Conservation (phyloP, 2,113 vertebrate genomes). For the Pampusana beccarii region DNA sequence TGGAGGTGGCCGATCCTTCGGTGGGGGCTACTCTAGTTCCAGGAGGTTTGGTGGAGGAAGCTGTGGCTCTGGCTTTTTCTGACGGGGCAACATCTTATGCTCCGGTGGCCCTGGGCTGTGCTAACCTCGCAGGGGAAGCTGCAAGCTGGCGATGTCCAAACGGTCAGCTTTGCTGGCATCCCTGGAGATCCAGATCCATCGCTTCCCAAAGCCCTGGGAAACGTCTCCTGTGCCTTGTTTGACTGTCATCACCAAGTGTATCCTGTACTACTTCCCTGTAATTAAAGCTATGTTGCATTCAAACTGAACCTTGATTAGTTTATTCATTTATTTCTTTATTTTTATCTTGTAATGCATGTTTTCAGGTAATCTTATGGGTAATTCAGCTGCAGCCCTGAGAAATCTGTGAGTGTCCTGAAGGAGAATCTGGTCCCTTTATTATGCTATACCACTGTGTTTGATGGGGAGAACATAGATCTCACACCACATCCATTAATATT, state of each 20-base stretch:
- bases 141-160: background rate
- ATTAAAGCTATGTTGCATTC: background rate
- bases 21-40: background rate
- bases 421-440: background rate
- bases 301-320: background rate
- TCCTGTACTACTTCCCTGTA: background rate
- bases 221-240: fast-evolving
- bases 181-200: background rate
- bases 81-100: background rate
- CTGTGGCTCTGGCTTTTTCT: background rate
- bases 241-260: background rate
- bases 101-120: background rate
- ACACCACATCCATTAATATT: background rate
- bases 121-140: background rate
- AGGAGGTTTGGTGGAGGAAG: background rate
- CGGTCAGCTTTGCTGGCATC: fast-evolving
- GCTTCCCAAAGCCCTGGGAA: background rate
- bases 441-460: background rate
- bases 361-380: background rate
- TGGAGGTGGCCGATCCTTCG: too few species aligned
- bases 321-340: background rate
- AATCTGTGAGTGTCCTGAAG: background rate
- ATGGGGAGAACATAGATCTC: background rate
- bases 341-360: background rate
- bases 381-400: background rate